Base-by-base conservation (phyloP, 2,797 vertebrate genomes). In the Paramormyrops hopkinsi region DNA sequence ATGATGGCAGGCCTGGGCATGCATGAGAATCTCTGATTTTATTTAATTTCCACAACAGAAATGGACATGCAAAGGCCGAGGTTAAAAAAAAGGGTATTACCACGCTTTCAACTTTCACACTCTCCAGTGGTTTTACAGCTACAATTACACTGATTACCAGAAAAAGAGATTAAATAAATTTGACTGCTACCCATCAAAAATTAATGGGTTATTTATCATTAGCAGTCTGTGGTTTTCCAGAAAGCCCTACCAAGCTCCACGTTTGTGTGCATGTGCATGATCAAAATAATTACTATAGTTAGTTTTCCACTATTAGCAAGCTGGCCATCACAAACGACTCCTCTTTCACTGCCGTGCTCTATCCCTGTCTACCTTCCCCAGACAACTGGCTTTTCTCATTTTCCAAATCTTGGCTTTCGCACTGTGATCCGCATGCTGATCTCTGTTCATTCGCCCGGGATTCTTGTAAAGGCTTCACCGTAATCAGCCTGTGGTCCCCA, bases 161-260 rank as follows among this genome's bases (percentile, higher is more conserved):
- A 48, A 56, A 53, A 53, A 65, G 73, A 88, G 90, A 91, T 92
- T 89, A 93, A 92, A 89, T 91, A 76, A 22, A 56, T 83, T 12
- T 87, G n/a, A 65, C 22, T 25, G 56, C 12, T 0, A 41, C 25
- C 76, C 19, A 56, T 44, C 29, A 46, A 87, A 87, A 62, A 87
- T 59, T 0, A 41, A 44, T 88, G 87, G 87, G 53, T 88, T 89
- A 88, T 62, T 41, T 59, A 41, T n/a, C 53, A 6, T 12, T 25
- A 48, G 44, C 48, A 53, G 83, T 3, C 50, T 85, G 11, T 29
- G 50, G 48, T 85, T 85, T 85, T 29, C 25, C 50, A 33, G 48
- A 85, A 33, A 50, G 44, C 76, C 76, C 37, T 8, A 11, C 76
- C 9, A n/a, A 82, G 76, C 41, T 46, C 37, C 8, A 17, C 0